These are phyloP conservation scores for Potamilus streckersoni DNA, from an alignment of 1,140 invertebrate genomes.

Conservation along the genomic window DNA sequence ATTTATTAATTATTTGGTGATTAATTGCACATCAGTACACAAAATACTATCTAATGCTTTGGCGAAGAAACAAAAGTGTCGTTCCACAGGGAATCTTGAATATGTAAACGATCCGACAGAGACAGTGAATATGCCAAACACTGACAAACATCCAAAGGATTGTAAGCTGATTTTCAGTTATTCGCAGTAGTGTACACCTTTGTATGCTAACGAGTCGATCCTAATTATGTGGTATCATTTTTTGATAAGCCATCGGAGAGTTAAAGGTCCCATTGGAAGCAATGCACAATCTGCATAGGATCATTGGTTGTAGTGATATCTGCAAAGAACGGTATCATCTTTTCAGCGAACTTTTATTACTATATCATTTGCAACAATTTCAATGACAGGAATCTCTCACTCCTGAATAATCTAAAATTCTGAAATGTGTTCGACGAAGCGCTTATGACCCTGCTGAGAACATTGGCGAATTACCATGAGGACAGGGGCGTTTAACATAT, in stretches of 20 bases:
- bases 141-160: conserved; percentile 16
- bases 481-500: conserved; percentile 21
- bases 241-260: conserved; percentile 24
- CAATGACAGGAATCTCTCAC: conserved; percentile 2
- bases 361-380: conserved; percentile 12
- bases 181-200: conserved; percentile 22
- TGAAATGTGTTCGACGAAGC: conserved; percentile 17
- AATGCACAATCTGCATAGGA: conserved; percentile 24
- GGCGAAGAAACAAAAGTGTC: too few species aligned
- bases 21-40: too few species aligned
- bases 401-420: conserved; percentile 10
- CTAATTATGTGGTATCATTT: conserved; percentile 23
- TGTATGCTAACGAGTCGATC: conserved; percentile 10
- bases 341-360: conserved; percentile 11
- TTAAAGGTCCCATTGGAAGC: conserved; percentile 11
- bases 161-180: conserved; percentile 16
- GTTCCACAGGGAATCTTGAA: too few species aligned
- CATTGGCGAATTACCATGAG: conserved; percentile 16
- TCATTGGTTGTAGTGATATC: conserved; percentile 21
- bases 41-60: too few species aligned
- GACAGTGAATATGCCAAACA: conserved; percentile 10
- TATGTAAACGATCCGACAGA: not conserved
- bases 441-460: conserved; percentile 2
- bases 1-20: too few species aligned
- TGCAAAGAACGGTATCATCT: conserved; percentile 31